Base-by-base conservation (phyloP, 2,113 vertebrate genomes). In the Rhinogobius similis region DNA sequence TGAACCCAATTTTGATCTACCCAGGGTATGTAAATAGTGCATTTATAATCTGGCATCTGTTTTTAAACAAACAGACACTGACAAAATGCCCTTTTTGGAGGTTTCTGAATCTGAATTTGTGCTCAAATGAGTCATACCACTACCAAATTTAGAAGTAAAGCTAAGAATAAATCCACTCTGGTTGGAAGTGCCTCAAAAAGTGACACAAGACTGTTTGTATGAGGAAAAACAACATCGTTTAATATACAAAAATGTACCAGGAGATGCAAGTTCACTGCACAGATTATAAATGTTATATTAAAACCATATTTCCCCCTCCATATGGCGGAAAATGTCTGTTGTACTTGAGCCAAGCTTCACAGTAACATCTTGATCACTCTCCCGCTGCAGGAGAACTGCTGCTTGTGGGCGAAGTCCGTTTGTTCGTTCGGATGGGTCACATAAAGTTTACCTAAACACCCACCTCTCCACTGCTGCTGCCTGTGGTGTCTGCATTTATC, bases 291-390 rank as follows among this genome's bases (percentile, higher is more conserved):
- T 58, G 13, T 32, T 5, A 27, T 24, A 27, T 14, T 27, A 14
- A 58, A 58, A 56, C 4, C 53, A 56, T 32, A 5, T 32, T 29
- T 20, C 26, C 27, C 18, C 14, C 14, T 36, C 27, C 44, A 56
- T 68, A 67, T 38, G 27, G 46, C 62, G 23, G 26, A 72, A 80
- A 29, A 65, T 62, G 39, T 62, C 58, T 76, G 23, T 75, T 77
- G 65, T 78, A 70, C 4, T 23, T 21, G 65, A 75, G 81, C 75
- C 65, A 69, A 63, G 52, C 62, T 77, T 83, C 72, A 78, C 21
- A 73, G 62, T 23, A 79, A 78, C 65, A 68, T 84, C 80, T 72
- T 81, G 78, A 83, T 88, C 70, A 71, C 50, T 29, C 43, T 67
- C 68, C 66, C 65, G 69, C 66, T 66, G 67, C 65, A 72, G 63